These are phyloP conservation scores for Trachelus iudaicus DNA, from an alignment of 2,888 invertebrate species.

Conservation along the genomic window DNA sequence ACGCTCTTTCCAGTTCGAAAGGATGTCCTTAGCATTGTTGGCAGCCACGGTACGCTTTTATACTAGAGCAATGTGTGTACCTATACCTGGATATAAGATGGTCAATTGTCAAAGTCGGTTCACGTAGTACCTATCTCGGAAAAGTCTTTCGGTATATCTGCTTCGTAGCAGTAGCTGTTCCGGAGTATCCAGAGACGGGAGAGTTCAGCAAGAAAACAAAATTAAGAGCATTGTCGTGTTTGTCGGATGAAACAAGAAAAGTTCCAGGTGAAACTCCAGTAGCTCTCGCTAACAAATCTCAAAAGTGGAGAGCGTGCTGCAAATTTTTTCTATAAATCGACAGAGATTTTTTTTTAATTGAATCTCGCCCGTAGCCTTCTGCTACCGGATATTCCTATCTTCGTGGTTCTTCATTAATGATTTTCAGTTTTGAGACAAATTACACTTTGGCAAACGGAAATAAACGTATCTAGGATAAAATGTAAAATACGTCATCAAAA, in stretches of 20 bases:
- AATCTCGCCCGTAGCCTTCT: not conserved
- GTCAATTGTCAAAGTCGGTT: not conserved
- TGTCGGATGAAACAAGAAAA: slow-evolving; percentile 56
- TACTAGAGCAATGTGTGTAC: not conserved
- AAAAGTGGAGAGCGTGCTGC: not conserved
- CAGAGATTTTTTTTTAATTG: not conserved
- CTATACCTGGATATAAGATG: not conserved
- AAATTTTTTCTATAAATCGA: not conserved
- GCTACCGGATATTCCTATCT: not conserved
- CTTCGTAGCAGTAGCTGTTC: not conserved
- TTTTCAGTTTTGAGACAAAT: not conserved
- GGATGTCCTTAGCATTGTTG: not conserved
- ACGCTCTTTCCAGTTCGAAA: not conserved
- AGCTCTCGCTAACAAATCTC: not conserved
- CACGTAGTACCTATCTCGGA: not conserved
- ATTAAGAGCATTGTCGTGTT: slow-evolving; percentile 63
- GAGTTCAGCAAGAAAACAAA: slow-evolving; percentile 39
- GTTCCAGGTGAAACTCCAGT: slow-evolving; percentile 21
- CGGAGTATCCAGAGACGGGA: not conserved
- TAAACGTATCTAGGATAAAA: not conserved
- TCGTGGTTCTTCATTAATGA: not conserved
- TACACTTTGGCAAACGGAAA: not conserved
- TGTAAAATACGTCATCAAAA: not conserved
- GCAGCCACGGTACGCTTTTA: not conserved
- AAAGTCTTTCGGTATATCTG: not conserved